Base-by-base conservation (phyloP, 2,113 vertebrate species). In the Paedocypris sp. region DNA sequence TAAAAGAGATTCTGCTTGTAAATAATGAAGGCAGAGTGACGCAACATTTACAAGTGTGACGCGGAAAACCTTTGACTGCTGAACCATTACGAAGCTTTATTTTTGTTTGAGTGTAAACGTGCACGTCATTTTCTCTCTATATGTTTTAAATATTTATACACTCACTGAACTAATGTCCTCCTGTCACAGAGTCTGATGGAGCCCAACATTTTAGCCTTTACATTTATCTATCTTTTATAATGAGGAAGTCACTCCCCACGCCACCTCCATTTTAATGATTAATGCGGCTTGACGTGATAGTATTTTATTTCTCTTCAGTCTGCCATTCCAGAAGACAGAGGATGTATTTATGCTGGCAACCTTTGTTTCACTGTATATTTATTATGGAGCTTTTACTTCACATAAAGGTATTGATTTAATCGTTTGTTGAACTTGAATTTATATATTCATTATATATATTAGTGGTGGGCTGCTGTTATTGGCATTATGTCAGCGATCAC, bases 191-290 rank as follows among this genome's bases (percentile, higher is more conserved):
- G 41, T 64, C 68, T 62, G 48, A 49, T 36, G 65, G 47, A 16
- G 31, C 45, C 69, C 25, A 45, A 43, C 36, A 64, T 77, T 79
- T 79, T 71, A 70, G 73, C 72, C 70, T 43, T 60, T n/a, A 10
- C 28, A 32, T 77, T 68, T 67, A 82, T 81, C 68, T 72, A 76
- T 84, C 77, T 80, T 79, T 76, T 58, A 73, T 76, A 82, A 78
- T 70, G 64, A 60, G 35, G 8, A 72, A 70, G 71, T 67, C 29
- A 25, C 48, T 48, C 46, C 6, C 63, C 61, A n/a, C 67, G 20
- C 56, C 49, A 60, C 53, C 68, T 73, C 59, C 72, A 69, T 62
- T 71, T 79, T 57, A 36, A 54, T 80, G 77, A 81, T 83, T 82
- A 78, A 86, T 80, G 73, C 66, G 63, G 60, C 70, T 75, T 67